A percentile compares a stretch with the other conserved stretches of the same genome.
phyloP scores from a whole-genome alignment of 2,113 vertebrate genomes.

The Grammomys surdaster region DNA sequence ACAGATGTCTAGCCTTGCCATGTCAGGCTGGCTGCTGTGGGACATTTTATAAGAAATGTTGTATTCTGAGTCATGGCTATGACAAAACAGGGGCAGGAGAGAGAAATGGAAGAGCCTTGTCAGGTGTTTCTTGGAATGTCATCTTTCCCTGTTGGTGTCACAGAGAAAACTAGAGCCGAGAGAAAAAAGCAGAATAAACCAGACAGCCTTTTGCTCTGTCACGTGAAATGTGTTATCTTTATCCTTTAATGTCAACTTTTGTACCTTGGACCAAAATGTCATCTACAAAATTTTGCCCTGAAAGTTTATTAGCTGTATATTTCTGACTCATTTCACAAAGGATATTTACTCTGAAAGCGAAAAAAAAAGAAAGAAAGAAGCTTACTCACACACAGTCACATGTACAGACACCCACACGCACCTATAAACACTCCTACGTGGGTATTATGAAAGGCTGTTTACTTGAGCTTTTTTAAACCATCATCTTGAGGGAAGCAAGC shows the following conservation, averaged over 20 bases:
- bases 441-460: not conserved
- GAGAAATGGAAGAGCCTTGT: not conserved
- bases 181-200: not conserved
- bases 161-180: not conserved
- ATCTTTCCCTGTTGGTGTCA: not conserved
- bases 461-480: not conserved
- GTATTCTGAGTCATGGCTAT: not conserved
- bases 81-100: not conserved
- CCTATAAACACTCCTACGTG: fast-evolving
- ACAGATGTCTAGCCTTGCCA: fast-evolving
- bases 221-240: not conserved
- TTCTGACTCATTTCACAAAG: not conserved
- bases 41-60: not conserved
- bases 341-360: not conserved
- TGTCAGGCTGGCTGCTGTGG: too few species aligned
- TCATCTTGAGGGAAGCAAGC: not conserved
- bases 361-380: not conserved
- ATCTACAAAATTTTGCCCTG: not conserved
- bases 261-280: not conserved
- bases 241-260: not conserved
- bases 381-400: not conserved
- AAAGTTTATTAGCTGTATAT: not conserved
- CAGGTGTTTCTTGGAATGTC: fast-evolving
- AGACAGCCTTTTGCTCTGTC: not conserved
- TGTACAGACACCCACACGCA: not conserved